A percentile compares a stretch with the other conserved stretches of the same genome.
Evolutionary conservation across 2,888 invertebrate species (phyloP).

Genomic region (Ophonus ardosiacus): DNA sequence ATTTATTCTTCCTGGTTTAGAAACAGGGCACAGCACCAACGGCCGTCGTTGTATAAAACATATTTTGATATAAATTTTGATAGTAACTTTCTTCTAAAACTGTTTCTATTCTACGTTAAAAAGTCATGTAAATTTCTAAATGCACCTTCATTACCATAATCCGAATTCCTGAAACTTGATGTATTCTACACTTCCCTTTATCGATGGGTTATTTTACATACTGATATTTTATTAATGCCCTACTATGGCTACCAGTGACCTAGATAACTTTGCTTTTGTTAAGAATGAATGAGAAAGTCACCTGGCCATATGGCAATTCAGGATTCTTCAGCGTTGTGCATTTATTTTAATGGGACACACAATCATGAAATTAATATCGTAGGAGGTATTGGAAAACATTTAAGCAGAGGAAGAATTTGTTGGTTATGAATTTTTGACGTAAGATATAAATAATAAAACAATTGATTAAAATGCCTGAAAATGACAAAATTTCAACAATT

Average conservation of each 20-base stretch:
- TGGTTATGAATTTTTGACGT: not conserved
- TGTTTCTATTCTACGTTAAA: not conserved
- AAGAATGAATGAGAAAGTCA: slow-evolving; percentile 52
- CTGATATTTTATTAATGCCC: slow-evolving; percentile 62
- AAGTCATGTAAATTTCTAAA: not conserved
- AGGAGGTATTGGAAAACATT: slow-evolving; percentile 49
- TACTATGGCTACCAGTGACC: slow-evolving; percentile 58
- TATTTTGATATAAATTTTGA: too few relatives aligned
- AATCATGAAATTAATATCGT: not conserved
- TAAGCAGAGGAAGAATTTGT: not conserved
- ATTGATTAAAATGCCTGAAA: not conserved
- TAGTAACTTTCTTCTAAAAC: too few relatives aligned
- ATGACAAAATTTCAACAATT: not conserved
- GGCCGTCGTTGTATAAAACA: too few relatives aligned
- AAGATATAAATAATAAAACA: not conserved
- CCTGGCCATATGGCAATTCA: not conserved
- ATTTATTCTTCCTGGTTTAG: too few relatives aligned
- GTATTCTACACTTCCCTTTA: slow-evolving; percentile 15
- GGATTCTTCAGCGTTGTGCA: slow-evolving; percentile 8
- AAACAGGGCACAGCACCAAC: too few relatives aligned
- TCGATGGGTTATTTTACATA: slow-evolving; percentile 47
- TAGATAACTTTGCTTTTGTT: slow-evolving; percentile 62
- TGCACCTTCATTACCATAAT: slow-evolving; percentile 29
- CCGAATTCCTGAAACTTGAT: slow-evolving; percentile 27
- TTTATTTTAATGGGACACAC: slow-evolving; percentile 38